A percentile compares a stretch with the other conserved stretches of the same genome.
Evolutionary conservation across 2,797 vertebrate species (phyloP).

Genomic region (Clamator glandarius): DNA sequence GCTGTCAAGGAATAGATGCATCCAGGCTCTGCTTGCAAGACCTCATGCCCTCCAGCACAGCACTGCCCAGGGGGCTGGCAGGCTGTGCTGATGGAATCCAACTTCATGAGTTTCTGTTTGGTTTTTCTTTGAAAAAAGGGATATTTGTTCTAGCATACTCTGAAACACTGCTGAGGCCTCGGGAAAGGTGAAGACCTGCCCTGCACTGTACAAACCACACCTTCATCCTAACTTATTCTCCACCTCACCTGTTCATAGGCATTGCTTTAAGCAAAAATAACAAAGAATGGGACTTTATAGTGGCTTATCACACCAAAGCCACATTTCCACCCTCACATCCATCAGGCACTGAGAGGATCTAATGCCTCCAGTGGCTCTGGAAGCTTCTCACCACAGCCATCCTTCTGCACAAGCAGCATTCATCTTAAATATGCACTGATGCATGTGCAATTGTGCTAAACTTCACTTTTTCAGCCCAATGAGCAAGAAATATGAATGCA

Average conservation of each 20-base stretch:
- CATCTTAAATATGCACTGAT: not conserved
- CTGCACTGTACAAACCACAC: not conserved
- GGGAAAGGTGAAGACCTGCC: not conserved
- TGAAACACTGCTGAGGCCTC: not conserved
- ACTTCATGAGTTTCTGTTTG: not conserved
- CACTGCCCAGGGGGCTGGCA: not conserved
- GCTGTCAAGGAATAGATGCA: accelerated
- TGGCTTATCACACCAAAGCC: not conserved
- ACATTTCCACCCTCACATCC: not conserved
- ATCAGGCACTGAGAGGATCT: not conserved
- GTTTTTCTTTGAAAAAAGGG: not conserved
- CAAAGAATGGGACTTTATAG: not conserved
- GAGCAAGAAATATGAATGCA: not conserved
- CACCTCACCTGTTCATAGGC: not conserved
- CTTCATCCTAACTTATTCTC: not conserved
- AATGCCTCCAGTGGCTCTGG: not conserved
- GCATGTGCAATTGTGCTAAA: accelerated
- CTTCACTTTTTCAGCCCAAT: not conserved
- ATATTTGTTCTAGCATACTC: not conserved
- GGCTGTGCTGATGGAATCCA: accelerated
- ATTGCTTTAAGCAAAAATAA: not conserved
- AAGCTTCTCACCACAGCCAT: not conserved
- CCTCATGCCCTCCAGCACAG: not conserved
- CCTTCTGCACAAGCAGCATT: not conserved
- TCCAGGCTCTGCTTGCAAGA: accelerated